These are phyloP conservation scores for Mellilla xanthometata DNA, from an alignment of 2,888 invertebrate genomes.

Conservation along the genomic window DNA sequence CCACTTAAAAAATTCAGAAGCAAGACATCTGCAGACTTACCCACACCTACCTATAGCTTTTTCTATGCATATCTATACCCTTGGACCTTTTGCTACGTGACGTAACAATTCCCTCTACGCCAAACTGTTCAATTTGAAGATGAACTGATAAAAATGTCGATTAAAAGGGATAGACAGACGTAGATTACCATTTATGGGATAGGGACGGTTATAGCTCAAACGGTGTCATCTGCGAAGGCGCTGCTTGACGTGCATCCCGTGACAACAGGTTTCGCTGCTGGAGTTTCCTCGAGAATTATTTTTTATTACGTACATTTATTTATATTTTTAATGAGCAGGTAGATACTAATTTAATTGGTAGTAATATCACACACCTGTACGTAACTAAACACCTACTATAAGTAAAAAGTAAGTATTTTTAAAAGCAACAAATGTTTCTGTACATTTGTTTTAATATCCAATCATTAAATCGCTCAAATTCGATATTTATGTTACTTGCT, in stretches of 20 bases:
- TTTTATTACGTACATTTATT: background rate
- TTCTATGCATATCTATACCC: conserved; percentile 60
- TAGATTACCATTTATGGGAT: conserved; percentile 67
- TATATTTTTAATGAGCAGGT: too few relatives aligned
- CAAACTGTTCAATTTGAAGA: conserved; percentile 62
- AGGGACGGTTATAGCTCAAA: conserved; percentile 67
- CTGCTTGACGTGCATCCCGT: conserved; percentile 63
- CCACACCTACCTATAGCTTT: conserved; percentile 41
- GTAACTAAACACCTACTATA: too few relatives aligned
- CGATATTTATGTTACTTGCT: too few relatives aligned
- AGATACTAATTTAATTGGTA: too few relatives aligned
- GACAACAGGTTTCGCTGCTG: conserved; percentile 54
- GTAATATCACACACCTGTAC: too few relatives aligned
- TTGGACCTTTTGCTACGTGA: conserved; percentile 54
- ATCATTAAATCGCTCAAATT: too few relatives aligned
- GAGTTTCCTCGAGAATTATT: conserved; percentile 11
- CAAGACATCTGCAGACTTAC: conserved; percentile 41
- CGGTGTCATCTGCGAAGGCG: conserved; percentile 70
- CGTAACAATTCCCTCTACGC: conserved; percentile 63
- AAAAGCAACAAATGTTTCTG: too few relatives aligned
- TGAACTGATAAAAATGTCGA: conserved; percentile 53
- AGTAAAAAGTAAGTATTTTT: too few relatives aligned
- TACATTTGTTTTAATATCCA: too few relatives aligned
- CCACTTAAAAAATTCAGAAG: conserved; percentile 50
- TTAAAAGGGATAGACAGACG: conserved; percentile 63